These are phyloP conservation scores for Eurystomus glaucurus DNA, from an alignment of 2,797 vertebrate species.

Conservation along the genomic window DNA sequence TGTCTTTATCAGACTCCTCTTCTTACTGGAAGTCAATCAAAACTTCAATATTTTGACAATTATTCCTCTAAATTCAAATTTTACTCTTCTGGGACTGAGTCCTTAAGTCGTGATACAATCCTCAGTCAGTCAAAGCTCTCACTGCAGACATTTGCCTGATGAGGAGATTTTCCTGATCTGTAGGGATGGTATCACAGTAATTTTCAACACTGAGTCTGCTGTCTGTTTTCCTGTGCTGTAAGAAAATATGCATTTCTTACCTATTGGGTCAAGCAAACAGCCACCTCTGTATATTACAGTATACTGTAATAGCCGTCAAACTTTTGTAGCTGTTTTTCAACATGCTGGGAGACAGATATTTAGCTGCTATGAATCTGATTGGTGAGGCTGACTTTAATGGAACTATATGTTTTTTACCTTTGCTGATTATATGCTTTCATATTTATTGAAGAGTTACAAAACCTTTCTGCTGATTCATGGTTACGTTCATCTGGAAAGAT, in stretches of 20 bases:
- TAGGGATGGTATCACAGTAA: neutral
- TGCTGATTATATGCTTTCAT: neutral
- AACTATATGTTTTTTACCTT: neutral
- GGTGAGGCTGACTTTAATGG: neutral
- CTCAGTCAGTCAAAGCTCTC: neutral
- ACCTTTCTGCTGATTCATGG: neutral
- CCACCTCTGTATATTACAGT: neutral
- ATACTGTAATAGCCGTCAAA: neutral
- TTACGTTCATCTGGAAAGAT: neutral
- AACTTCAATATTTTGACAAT: neutral
- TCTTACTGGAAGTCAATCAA: neutral
- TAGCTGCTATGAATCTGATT: neutral
- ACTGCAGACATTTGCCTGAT: neutral
- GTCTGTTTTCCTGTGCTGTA: neutral
- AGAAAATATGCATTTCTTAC: neutral
- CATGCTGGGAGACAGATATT: neutral
- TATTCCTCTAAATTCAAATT: neutral
- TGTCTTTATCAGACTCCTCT: neutral
- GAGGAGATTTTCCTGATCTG: neutral
- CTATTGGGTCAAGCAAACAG: neutral
- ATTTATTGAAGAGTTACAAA: neutral
- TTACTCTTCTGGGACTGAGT: neutral
- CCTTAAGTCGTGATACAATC: neutral
- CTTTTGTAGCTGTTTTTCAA: neutral
- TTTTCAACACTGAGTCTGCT: neutral